These are phyloP conservation scores for Steromphala cineraria DNA, from an alignment of 2,888 invertebrate species.

Conservation along the genomic window DNA sequence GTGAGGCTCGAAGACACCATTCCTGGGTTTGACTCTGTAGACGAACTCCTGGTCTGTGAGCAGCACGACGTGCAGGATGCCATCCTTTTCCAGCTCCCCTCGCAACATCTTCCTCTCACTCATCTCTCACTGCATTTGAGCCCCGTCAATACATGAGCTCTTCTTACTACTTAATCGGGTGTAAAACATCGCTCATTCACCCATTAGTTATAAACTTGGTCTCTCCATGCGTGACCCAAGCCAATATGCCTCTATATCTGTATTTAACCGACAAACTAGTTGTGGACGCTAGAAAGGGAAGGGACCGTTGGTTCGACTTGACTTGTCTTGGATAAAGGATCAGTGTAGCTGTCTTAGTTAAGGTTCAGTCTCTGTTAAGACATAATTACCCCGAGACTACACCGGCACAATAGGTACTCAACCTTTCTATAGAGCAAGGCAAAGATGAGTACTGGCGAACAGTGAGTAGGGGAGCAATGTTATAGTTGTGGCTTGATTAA, in stretches of 20 bases:
- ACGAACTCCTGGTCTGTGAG: neutral
- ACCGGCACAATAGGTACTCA: neutral
- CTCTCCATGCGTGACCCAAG: neutral
- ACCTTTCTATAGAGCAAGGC: neutral
- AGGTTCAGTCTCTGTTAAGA: neutral
- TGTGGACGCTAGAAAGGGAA: neutral
- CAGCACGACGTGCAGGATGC: neutral
- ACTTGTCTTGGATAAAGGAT: neutral
- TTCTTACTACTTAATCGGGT: neutral
- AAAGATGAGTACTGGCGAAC: neutral
- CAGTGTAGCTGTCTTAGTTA: neutral
- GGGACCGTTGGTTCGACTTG: neutral
- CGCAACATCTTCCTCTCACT: neutral
- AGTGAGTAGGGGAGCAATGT: no score
- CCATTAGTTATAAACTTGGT: neutral
- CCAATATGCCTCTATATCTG: neutral
- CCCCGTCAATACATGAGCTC: neutral
- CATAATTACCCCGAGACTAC: slow-evolving; percentile 2
- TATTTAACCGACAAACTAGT: neutral
- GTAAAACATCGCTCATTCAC: slow-evolving; percentile 1
- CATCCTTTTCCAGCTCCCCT: neutral
- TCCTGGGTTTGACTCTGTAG: slow-evolving; percentile 9
- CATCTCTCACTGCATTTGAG: neutral
- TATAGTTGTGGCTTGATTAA: no score
- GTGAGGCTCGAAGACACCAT: neutral